Conservation (phyloP, 2,797 vertebrate genomes). For the Crenuchus spilurus region DNA sequence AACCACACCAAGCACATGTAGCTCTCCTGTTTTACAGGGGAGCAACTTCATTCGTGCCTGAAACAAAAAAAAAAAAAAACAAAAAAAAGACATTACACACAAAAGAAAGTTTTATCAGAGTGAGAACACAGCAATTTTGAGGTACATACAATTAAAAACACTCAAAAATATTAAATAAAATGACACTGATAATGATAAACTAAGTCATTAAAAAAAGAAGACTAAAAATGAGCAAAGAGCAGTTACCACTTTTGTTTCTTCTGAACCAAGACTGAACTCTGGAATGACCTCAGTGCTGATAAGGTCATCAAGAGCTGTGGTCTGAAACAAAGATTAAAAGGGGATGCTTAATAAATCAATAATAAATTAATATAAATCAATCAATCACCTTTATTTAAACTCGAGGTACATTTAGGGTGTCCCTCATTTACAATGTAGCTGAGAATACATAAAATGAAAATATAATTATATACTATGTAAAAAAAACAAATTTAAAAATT, state of each 20-base stretch:
- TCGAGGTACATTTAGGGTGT: no score
- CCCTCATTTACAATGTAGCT: no score
- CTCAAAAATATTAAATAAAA: not conserved
- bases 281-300: slow-evolving; percentile 90
- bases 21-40: slow-evolving; percentile 91
- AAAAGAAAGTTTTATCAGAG: not conserved
- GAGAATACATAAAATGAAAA: no score
- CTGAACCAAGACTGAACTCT: slow-evolving; percentile 87
- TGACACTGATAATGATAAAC: not conserved
- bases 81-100: slow-evolving; percentile 1
- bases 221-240: not conserved
- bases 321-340: slow-evolving; percentile 65
- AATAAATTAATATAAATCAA: not conserved
- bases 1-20: slow-evolving; percentile 90
- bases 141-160: not conserved
- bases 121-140: not conserved
- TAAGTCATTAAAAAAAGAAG: not conserved
- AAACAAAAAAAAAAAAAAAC: not conserved
- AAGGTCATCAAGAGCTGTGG: slow-evolving; percentile 68
- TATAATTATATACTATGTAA: no score
- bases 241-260: slow-evolving; percentile 91
- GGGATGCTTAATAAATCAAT: not conserved
- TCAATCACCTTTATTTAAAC: no score
- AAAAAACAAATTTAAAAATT: no score
- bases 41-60: slow-evolving; percentile 94